Conservation (phyloP, 2,888 invertebrate species). For the Sarcophaga rosellei region DNA sequence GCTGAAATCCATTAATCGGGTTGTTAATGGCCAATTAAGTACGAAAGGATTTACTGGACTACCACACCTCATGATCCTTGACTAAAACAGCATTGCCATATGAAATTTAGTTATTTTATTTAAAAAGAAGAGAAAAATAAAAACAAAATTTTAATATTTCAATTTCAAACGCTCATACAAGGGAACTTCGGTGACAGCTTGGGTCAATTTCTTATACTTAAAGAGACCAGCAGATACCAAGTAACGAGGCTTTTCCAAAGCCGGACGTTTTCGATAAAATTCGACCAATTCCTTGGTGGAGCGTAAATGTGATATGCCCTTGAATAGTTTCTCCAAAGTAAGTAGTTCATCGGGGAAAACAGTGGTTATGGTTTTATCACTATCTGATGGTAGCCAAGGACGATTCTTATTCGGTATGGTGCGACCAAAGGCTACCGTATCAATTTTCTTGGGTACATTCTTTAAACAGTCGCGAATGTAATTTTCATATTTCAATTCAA, state of each 20-base stretch:
- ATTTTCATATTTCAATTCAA: slow-evolving; percentile 79
- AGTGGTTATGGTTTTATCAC: slow-evolving; percentile 75
- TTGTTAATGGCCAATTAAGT: no score
- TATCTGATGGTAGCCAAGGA: slow-evolving; percentile 73
- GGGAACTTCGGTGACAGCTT: slow-evolving; percentile 73
- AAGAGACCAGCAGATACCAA: slow-evolving; percentile 76
- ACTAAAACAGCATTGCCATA: no score
- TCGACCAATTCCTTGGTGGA: slow-evolving; percentile 77
- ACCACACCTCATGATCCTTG: no score
- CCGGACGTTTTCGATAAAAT: slow-evolving; percentile 75
- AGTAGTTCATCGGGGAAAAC: slow-evolving; percentile 78
- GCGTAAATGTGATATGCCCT: slow-evolving; percentile 79
- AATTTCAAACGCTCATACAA: slow-evolving; percentile 78
- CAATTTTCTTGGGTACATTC: slow-evolving; percentile 69
- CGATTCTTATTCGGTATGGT: slow-evolving; percentile 77
- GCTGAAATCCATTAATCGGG: no score
- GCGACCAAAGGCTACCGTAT: slow-evolving; percentile 78
- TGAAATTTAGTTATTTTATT: no score
- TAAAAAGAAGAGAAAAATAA: no score
- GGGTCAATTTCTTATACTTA: slow-evolving; percentile 68
- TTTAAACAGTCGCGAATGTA: slow-evolving; percentile 73
- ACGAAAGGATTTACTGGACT: no score
- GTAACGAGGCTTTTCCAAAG: slow-evolving; percentile 76
- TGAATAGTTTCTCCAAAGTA: slow-evolving; percentile 78
- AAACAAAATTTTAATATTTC: slow-evolving; percentile 70